Conservation (phyloP, 2,888 invertebrate species). For the Stratiomys singularior region DNA sequence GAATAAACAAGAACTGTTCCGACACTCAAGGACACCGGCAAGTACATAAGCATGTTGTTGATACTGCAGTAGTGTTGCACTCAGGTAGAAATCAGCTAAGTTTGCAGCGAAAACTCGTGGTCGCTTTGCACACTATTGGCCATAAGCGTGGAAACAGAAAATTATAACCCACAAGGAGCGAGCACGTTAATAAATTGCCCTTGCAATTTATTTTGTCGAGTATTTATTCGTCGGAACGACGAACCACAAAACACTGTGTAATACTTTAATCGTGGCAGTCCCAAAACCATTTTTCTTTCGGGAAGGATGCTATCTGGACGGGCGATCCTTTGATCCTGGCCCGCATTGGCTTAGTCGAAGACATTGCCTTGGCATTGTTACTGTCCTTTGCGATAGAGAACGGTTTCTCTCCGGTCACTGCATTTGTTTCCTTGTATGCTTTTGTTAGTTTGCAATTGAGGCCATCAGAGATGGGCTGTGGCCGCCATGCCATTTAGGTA, state of each 20-base stretch:
- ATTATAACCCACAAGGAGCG: not conserved
- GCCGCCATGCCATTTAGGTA: slow-evolving; percentile 31
- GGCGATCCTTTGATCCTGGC: slow-evolving; percentile 35
- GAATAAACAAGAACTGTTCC: not conserved
- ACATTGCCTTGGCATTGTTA: slow-evolving; percentile 12
- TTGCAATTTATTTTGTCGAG: slow-evolving; percentile 14
- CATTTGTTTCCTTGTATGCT: not conserved
- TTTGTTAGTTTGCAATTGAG: not conserved
- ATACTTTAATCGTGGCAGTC: slow-evolving; percentile 17
- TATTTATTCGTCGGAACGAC: not conserved
- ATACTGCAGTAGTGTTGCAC: not conserved
- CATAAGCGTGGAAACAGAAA: not conserved
- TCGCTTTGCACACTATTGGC: not conserved
- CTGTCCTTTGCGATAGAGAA: not conserved
- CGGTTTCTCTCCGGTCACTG: not conserved
- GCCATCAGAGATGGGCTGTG: not conserved
- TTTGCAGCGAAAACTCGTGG: not conserved
- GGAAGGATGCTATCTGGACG: slow-evolving; percentile 36
- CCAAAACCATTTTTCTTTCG: slow-evolving; percentile 40
- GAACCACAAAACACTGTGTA: slow-evolving; percentile 12
- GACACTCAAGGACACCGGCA: not conserved
- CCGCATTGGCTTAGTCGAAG: slow-evolving; percentile 24
- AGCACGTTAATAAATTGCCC: slow-evolving; percentile 19
- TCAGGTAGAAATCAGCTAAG: not conserved
- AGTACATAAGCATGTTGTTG: not conserved